Base-by-base conservation (phyloP, 2,888 invertebrate genomes). In the Cenopis cana region DNA sequence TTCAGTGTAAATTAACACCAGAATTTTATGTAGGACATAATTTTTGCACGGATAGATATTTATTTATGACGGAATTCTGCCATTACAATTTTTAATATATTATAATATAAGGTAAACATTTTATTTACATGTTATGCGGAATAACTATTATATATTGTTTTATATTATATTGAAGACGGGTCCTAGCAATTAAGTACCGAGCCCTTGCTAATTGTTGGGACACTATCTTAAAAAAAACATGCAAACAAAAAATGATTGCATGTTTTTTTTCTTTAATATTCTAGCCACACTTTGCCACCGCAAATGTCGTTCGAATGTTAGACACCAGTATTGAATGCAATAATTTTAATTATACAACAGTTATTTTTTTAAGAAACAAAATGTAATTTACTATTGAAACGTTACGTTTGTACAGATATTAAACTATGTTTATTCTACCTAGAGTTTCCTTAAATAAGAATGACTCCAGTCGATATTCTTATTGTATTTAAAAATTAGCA, bases 161-260 rank as follows among this genome's bases (percentile, higher is more conserved):
- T 72, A 69, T 74, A 73, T 50, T 12, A 54, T 38, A 65, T 68
- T 69, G 76, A 80, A 85, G 84, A 85, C 88, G 82, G 86, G 82
- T 84, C 82, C 79, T 61, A 81, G 82, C 83, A 88, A 89, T 82
- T 72, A 71, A 76, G 90, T 88, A 85, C 71, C 67, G 92, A 91
- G 91, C 91, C 91, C 91, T 82, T 84, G 89, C 89, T 85, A 75
- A 56, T 90, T 90, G 86, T 85, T 84, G 33, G 62, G 83, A 78
- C 83, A 81, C 84, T 86, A 88, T 82, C 81, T 86, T 78, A 71
- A 76, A 75, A 74, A 57, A 73, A 68, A 73, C 41, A 29, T 55
- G 12, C 64, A 68, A 52, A 75, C 74, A 68, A 75, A 41, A 29
- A 55, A 68, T 75, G 76, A 78, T 71, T 75, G 46, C 69, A 73